Base-by-base conservation (phyloP, 2,888 invertebrate species). In the Apotomis betuletana region DNA sequence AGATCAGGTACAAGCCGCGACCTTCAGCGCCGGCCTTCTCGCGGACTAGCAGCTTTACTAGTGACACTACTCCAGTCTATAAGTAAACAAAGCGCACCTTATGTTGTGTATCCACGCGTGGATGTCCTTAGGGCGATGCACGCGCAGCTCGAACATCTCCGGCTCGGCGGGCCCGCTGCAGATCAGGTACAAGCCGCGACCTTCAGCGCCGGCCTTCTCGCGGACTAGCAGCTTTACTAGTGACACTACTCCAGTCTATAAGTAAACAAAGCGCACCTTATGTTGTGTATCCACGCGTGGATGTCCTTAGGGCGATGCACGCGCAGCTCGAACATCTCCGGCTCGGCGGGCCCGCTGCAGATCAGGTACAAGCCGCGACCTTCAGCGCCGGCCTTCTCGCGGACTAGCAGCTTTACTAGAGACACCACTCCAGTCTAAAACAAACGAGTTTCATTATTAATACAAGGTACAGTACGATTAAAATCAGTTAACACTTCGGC, bases 281-380 rank as follows among this genome's bases (percentile, higher is more conserved):
- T n/a, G n/a, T n/a, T n/a, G 82, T 96, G 96, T 85, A 98, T 97
- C 99, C 99, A 99, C 10, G 95, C 92, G 82, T 96, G 96, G 84
- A 98, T 97, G 81, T 98, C 98, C 87, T 97, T 97, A 46, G 98
- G 98, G 76, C 97, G 95, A 82, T 97, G 97, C 41, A 96, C 95
- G 83, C 98, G 96, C 67, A 99, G 92, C 86, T 99, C 99, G 86
- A 98, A 99, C 98, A 99, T 99, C 93, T 99, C 99, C 0, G 98
- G 98, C 84, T 97, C 97, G 4, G 96, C 95, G 5, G 98, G 97
- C 83, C 98, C 98, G 78, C 98, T 97, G 77, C 97, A 97, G 80
- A 99, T 98, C 69, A 99, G 95, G 91, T 98, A 99, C 81, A 99
- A 96, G 0, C 98, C 97, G 4, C 97, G 94, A n/a, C 96, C 96